A percentile compares a stretch with the other conserved stretches of the same genome.
phyloP scores from a whole-genome alignment of 64 coral and sea anemone species.

The Porites australiensis region DNA sequence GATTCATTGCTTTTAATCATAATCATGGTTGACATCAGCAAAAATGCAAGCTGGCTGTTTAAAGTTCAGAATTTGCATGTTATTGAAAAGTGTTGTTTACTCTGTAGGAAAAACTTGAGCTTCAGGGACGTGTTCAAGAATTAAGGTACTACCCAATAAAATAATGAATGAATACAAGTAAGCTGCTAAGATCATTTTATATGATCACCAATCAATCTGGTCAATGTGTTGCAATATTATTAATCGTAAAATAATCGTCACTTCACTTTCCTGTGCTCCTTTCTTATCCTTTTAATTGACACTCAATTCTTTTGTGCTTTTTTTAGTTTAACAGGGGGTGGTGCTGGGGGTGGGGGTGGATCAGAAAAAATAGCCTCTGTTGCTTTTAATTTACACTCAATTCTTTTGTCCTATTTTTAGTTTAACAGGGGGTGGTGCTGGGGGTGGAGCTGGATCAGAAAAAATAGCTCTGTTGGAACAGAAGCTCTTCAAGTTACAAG shows the following conservation, averaged over 20 bases:
- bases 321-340: slow-evolving; percentile 46
- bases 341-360: slow-evolving; percentile 45
- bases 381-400: not conserved
- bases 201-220: too few relatives aligned
- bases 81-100: not conserved
- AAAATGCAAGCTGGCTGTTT: too few relatives aligned
- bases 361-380: slow-evolving; percentile 78
- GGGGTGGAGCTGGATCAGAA: slow-evolving; percentile 70
- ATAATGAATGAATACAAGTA: too few relatives aligned
- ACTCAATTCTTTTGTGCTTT: not conserved
- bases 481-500: slow-evolving; percentile 91
- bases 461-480: slow-evolving; percentile 86
- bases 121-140: slow-evolving; percentile 88
- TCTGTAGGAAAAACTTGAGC: slow-evolving; percentile 89
- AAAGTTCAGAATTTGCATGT: too few relatives aligned
- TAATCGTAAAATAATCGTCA: too few relatives aligned
- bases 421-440: slow-evolving; percentile 41
- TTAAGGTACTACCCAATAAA: slow-evolving; percentile 37
- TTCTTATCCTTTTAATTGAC: not conserved
- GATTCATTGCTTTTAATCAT: too few relatives aligned
- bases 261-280: not conserved
- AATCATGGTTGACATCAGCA: too few relatives aligned
- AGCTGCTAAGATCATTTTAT: too few relatives aligned
- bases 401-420: slow-evolving; percentile 34
- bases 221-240: too few relatives aligned